Percentiles rank a stretch among this genome's conserved stretches.
Evolutionary conservation across 2,888 invertebrate species (phyloP).

Genomic region (Trissoscelio sp.): DNA sequence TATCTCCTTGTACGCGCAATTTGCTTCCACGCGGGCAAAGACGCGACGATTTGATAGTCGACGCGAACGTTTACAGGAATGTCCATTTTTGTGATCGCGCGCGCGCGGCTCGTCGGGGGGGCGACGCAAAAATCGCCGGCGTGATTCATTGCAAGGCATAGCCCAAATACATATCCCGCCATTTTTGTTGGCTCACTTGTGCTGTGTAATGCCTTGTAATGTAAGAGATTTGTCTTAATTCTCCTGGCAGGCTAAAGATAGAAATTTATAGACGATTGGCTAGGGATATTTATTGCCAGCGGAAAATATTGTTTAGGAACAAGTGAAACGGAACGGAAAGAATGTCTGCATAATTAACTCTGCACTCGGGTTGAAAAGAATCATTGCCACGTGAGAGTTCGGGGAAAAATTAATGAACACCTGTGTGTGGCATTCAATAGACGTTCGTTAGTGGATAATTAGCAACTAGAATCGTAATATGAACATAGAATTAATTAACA

Average conservation of each 20-base stretch:
- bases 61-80: slow-evolving; percentile 69
- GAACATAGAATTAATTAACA: background rate
- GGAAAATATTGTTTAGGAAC: slow-evolving; percentile 9
- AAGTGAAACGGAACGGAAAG: slow-evolving; percentile 31
- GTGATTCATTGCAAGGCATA: slow-evolving; percentile 53
- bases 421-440: background rate
- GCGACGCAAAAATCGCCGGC: slow-evolving; percentile 34
- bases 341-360: slow-evolving; percentile 18
- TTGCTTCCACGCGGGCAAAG: slow-evolving; percentile 67
- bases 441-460: slow-evolving; percentile 29
- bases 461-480: background rate
- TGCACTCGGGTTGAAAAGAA: background rate
- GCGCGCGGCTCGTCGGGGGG: slow-evolving; percentile 47
- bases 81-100: slow-evolving; percentile 61
- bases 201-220: slow-evolving; percentile 60
- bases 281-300: slow-evolving; percentile 20
- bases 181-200: slow-evolving; percentile 27
- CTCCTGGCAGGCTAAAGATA: slow-evolving; percentile 1
- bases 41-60: slow-evolving; percentile 69
- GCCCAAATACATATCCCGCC: slow-evolving; percentile 42
- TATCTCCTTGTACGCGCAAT: slow-evolving; percentile 68
- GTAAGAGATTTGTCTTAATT: slow-evolving; percentile 58
- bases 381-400: slow-evolving; percentile 5
- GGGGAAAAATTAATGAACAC: background rate
- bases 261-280: slow-evolving; percentile 20